Evolutionary conservation across 2,888 invertebrate genomes (phyloP).

Genomic region (Bhutanitis thaidina): DNA sequence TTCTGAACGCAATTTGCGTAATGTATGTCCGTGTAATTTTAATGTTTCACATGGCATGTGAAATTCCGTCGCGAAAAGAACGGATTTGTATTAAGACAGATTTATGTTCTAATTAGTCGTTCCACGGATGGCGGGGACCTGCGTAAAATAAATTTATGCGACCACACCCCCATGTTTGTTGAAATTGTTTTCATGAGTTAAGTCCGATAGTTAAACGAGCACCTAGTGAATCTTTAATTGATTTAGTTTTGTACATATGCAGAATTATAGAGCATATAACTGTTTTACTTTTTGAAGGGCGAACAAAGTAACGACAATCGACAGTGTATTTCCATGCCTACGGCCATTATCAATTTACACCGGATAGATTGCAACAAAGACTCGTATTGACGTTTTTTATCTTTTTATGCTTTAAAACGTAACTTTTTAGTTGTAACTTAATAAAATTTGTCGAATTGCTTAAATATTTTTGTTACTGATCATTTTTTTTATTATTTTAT

Average conservation of each 20-base stretch:
- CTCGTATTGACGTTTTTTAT: slow-evolving; percentile 50
- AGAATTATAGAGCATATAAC: slow-evolving; percentile 1
- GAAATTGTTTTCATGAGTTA: slow-evolving; percentile 62
- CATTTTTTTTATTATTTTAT: neutral
- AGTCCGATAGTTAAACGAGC: slow-evolving; percentile 42
- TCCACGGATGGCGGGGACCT: slow-evolving; percentile 47
- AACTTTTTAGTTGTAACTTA: slow-evolving; percentile 35
- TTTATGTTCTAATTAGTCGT: slow-evolving; percentile 72
- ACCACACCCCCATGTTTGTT: slow-evolving; percentile 55
- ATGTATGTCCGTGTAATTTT: slow-evolving; percentile 17
- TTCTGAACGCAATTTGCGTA: slow-evolving; percentile 10
- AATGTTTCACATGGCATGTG: slow-evolving; percentile 29
- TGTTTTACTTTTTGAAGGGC: slow-evolving; percentile 34
- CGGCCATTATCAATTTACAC: slow-evolving; percentile 67
- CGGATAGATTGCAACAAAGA: slow-evolving; percentile 62
- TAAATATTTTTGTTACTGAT: neutral
- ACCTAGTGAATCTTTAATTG: slow-evolving; percentile 23
- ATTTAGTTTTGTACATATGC: neutral
- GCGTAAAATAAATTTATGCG: slow-evolving; percentile 65
- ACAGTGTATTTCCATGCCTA: slow-evolving; percentile 25
- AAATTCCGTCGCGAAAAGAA: slow-evolving; percentile 51
- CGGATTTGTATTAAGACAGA: slow-evolving; percentile 63
- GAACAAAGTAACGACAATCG: slow-evolving; percentile 31
- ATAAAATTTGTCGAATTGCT: neutral
- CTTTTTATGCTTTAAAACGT: slow-evolving; percentile 44